Conservation (phyloP, 2,888 invertebrate genomes). For the Stenodera caucasica region DNA sequence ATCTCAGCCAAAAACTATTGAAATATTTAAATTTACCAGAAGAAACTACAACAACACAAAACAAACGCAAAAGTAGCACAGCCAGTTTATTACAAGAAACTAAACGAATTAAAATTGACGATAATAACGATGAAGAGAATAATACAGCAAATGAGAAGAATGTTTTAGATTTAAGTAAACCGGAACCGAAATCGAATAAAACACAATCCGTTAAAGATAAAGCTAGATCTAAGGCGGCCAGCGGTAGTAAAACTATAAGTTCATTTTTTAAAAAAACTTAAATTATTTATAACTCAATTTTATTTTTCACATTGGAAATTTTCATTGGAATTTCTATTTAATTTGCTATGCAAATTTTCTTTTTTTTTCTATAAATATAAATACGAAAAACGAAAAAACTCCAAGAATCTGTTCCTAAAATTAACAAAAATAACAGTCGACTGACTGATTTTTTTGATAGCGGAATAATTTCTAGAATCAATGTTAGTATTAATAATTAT, state of each 20-base stretch:
- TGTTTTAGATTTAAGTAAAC: constrained; percentile 53
- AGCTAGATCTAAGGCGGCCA: constrained; percentile 74
- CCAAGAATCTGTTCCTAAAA: constrained; percentile 32
- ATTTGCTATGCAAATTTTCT: constrained; percentile 27
- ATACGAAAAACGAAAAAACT: constrained; percentile 11
- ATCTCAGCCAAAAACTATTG: constrained; percentile 66
- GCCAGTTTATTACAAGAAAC: constrained; percentile 8
- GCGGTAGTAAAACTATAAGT: constrained; percentile 77
- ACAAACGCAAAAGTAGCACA: constrained; percentile 56
- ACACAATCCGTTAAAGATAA: constrained; percentile 72
- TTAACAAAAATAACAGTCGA: constrained; percentile 17
- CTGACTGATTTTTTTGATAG: constrained; percentile 30
- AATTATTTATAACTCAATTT: constrained; percentile 23
- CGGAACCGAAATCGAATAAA: constrained; percentile 53
- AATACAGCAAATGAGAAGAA: constrained; percentile 44
- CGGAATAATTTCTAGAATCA: constrained; percentile 24
- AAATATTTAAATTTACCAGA: constrained; percentile 68
- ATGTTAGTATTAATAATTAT: no score
- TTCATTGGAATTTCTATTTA: no score
- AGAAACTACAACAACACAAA: constrained; percentile 46
- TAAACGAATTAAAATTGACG: constrained; percentile 49
- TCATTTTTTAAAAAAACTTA: constrained; percentile 73
- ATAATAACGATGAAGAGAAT: constrained; percentile 47
- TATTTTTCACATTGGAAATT: constrained; percentile 13
- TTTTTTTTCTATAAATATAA: constrained; percentile 5